Evolutionary conservation across 2,888 invertebrate genomes (phyloP).

Genomic region (Patella depressa): DNA sequence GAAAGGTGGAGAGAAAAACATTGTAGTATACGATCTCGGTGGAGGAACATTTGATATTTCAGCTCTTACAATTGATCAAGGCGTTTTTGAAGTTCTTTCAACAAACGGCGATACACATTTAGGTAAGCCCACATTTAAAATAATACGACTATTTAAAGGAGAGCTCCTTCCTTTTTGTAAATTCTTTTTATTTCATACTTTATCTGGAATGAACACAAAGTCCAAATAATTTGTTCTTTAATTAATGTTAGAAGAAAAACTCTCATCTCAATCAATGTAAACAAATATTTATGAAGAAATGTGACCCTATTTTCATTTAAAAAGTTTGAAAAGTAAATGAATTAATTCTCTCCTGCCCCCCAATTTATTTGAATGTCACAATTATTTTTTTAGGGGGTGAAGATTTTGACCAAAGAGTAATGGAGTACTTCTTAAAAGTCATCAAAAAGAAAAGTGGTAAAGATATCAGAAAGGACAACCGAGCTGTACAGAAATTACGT

Average conservation of each 20-base stretch:
- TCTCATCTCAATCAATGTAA: background rate
- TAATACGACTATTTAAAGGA: background rate
- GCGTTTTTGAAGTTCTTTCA: conserved; percentile 90
- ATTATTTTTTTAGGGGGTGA: conserved; percentile 81
- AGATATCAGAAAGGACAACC: conserved; percentile 92
- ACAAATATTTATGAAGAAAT: too few species aligned
- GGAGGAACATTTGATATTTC: conserved; percentile 99
- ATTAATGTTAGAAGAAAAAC: background rate
- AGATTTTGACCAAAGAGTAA: conserved; percentile 97
- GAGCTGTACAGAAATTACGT: conserved; percentile 94
- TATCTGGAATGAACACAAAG: background rate
- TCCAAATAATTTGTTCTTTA: background rate
- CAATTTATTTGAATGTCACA: background rate
- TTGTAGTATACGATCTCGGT: conserved; percentile 97
- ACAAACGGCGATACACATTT: conserved; percentile 97
- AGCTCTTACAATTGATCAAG: conserved; percentile 96
- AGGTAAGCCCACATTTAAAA: conserved; percentile 71
- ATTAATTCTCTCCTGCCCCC: background rate
- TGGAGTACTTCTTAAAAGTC: conserved; percentile 98
- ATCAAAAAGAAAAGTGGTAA: conserved; percentile 99
- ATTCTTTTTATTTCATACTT: background rate
- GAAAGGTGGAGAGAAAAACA: conserved; percentile 97
- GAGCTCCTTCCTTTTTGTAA: background rate
- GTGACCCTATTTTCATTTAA: too few species aligned
- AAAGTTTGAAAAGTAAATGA: too few species aligned